phyloP scores from a whole-genome alignment of 2,888 invertebrate species.

The Spisula solida region DNA sequence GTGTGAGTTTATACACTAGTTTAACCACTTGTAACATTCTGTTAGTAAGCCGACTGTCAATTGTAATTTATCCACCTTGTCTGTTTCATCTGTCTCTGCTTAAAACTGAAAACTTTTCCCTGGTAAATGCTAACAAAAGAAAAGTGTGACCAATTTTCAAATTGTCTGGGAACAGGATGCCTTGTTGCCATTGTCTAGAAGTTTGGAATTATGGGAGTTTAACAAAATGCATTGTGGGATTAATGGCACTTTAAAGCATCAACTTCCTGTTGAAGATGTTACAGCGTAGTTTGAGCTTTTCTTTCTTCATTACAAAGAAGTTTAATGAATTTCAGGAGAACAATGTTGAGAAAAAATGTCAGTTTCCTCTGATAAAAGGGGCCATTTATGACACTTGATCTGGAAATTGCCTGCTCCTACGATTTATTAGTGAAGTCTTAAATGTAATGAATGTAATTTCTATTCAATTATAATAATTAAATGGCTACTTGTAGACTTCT shows the following conservation, averaged over 20 bases:
- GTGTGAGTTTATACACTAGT: not conserved
- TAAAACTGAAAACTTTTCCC: not conserved
- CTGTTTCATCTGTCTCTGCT: not conserved
- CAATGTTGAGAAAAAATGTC: slow-evolving; percentile 16
- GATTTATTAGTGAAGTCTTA: not conserved
- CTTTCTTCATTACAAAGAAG: slow-evolving; percentile 27
- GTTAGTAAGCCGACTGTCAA: not conserved
- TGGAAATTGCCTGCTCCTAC: not conserved
- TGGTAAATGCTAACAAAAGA: slow-evolving; percentile 37
- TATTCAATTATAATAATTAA: not conserved
- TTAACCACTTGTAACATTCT: slow-evolving; percentile 17
- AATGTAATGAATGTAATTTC: slow-evolving; percentile 20
- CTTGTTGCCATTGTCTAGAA: slow-evolving; percentile 59
- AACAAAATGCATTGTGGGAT: slow-evolving; percentile 55
- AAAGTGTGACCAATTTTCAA: slow-evolving; percentile 39
- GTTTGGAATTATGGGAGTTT: slow-evolving; percentile 53
- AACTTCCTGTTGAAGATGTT: slow-evolving; percentile 61
- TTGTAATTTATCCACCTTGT: not conserved
- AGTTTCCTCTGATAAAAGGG: not conserved
- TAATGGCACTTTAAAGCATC: slow-evolving; percentile 59
- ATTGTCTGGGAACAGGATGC: slow-evolving; percentile 50
- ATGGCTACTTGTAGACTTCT: not conserved
- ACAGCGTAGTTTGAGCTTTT: not conserved
- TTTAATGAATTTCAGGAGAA: slow-evolving; percentile 5
- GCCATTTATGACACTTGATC: slow-evolving; percentile 28